Conservation (phyloP, 2,113 vertebrate species). For the Osmerus eperlanus region DNA sequence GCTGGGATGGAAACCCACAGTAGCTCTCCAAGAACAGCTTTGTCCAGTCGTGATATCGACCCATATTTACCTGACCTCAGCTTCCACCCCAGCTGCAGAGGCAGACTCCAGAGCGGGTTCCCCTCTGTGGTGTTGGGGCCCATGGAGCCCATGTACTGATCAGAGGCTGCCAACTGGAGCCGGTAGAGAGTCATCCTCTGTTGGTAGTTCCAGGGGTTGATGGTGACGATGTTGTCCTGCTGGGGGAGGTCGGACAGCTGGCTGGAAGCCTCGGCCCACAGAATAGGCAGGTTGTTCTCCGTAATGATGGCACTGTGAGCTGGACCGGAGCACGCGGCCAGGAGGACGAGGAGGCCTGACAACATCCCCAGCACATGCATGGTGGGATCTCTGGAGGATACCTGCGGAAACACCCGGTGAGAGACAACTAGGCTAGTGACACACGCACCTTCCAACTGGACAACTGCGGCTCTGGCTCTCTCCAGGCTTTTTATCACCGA, state of each 20-base stretch:
- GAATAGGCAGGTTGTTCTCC: slow-evolving; percentile 61
- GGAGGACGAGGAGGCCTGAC: no score
- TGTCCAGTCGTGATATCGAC: no score
- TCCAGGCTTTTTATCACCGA: no score
- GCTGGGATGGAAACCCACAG: no score
- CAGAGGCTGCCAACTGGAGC: slow-evolving; percentile 69
- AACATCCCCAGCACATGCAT: no score
- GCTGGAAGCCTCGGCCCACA: slow-evolving; percentile 68
- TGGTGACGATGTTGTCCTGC: slow-evolving; percentile 48
- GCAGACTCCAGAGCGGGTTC: slow-evolving; percentile 81
- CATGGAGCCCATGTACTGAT: slow-evolving; percentile 70
- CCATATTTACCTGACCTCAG: slow-evolving; percentile 72
- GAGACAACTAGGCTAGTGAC: no score
- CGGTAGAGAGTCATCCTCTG: slow-evolving; percentile 80
- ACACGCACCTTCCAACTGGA: no score
- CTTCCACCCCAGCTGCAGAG: slow-evolving; percentile 85
- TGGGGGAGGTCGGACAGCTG: slow-evolving; percentile 58
- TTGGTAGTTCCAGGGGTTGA: slow-evolving; percentile 75
- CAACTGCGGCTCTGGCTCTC: no score
- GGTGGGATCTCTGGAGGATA: no score
- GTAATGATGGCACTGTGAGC: slow-evolving; percentile 32
- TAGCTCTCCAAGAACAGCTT: no score
- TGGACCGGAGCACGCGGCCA: no score
- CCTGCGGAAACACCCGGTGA: no score
- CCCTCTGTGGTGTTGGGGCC: slow-evolving; percentile 57